Evolutionary conservation across 1,140 invertebrate species (phyloP), one percentile per base, ranked within the genome.

Genomic region (Chelonus insularis): DNA sequence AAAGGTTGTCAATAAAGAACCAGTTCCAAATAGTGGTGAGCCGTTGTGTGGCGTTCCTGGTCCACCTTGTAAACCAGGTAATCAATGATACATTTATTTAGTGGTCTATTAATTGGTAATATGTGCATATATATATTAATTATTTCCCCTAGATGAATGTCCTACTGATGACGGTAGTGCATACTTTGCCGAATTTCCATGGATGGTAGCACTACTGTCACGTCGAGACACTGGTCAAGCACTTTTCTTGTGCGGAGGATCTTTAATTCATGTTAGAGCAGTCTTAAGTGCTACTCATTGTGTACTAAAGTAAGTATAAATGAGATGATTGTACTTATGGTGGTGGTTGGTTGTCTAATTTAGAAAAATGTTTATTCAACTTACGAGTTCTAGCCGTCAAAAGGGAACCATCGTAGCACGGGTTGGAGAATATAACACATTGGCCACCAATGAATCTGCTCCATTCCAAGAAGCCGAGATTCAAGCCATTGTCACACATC

Each of bases 131-230:
- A 0, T 29, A 14, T 45, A 54, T 52, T 32, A 45, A 23, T 48
- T 47, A n/a, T n/a, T n/a, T n/a, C n/a, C n/a, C n/a, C n/a, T 16
- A 77, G 72, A 45, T 4, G 60, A 68, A 5, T 67, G 69, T 20
- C 50, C 71, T 3, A 18, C 41, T 4, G 58, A 62, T 4, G 65
- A 62, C 4, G 74, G 70, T 4, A 69, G 66, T 56, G 67, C 84
- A 0, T 74, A 84, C 60, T 86, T 85, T 67, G 85, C 72, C 1
- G 85, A 86, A 68, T 86, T 84, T 67, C 85, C 85, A 1, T 86
- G 85, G 85, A 85, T 85, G 79, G 81, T 84, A 3, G 79, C 78
- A 1, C 65, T 84, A 20, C 34, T 82, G 5, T 12, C 69, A 7
- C 25, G 16, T 6, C 20, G 16, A 52, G 2, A 71, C 4, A 68